These are phyloP conservation scores for Conger conger DNA, from an alignment of 2,113 vertebrate genomes.

Conservation along the genomic window DNA sequence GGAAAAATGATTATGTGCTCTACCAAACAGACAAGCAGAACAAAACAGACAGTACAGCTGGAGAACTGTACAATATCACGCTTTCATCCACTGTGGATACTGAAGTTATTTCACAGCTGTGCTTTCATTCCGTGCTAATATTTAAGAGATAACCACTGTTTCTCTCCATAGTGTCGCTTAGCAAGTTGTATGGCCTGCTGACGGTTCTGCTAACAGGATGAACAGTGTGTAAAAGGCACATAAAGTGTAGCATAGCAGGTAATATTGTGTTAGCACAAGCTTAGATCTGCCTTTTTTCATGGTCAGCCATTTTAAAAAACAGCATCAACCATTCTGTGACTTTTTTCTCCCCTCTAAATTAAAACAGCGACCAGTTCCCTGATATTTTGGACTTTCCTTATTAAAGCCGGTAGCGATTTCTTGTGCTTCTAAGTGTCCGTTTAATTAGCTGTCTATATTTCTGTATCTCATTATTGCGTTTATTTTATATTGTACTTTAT, in stretches of 20 bases:
- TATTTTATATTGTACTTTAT: constrained; percentile 55
- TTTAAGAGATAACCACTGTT: not conserved
- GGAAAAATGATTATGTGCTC: too few species aligned
- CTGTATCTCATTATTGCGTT: constrained; percentile 54
- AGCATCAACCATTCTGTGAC: not conserved
- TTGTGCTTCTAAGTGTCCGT: constrained; percentile 52
- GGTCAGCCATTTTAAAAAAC: not conserved
- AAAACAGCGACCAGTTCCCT: constrained; percentile 13
- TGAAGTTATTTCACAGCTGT: not conserved
- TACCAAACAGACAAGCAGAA: too few species aligned
- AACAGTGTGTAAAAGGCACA: not conserved
- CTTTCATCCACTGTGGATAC: not conserved
- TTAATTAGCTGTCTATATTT: constrained; percentile 54
- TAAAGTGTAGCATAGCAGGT: not conserved
- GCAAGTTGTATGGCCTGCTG: not conserved
- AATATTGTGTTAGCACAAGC: not conserved
- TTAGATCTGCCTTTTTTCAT: not conserved
- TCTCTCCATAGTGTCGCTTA: not conserved
- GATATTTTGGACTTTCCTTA: constrained; percentile 45
- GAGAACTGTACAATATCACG: not conserved
- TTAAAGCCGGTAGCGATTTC: constrained; percentile 43
- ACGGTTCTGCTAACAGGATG: not conserved
- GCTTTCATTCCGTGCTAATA: not conserved
- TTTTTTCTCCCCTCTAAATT: constrained; percentile 6
- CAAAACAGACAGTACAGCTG: not conserved